These are phyloP conservation scores for Polyploca ridens DNA, from an alignment of 2,888 invertebrate species.

Conservation along the genomic window DNA sequence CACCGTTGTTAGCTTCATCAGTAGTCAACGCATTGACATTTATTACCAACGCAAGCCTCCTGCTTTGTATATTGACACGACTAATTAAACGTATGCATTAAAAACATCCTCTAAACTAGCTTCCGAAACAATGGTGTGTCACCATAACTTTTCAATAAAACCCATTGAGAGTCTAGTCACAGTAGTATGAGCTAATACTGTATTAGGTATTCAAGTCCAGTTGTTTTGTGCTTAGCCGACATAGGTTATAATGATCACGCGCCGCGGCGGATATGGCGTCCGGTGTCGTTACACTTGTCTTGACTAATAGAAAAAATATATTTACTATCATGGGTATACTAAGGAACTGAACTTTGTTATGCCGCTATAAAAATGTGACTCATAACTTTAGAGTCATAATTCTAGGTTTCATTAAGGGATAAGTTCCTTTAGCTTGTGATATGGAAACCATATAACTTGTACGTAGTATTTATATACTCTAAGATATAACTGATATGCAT, in stretches of 20 bases:
- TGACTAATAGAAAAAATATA: background rate
- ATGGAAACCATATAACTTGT: too few relatives aligned
- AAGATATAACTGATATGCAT: too few relatives aligned
- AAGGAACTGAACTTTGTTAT: background rate
- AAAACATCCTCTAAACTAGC: background rate
- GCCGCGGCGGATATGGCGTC: constrained; percentile 74
- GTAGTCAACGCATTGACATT: background rate
- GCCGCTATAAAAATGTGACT: background rate
- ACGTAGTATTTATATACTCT: too few relatives aligned
- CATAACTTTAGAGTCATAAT: too few relatives aligned
- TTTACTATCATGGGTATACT: background rate
- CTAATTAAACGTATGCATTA: constrained; percentile 1
- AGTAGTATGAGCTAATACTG: constrained; percentile 61
- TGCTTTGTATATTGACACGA: background rate
- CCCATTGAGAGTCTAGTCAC: constrained; percentile 43
- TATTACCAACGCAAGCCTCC: background rate
- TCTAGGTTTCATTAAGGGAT: too few relatives aligned
- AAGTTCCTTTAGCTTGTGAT: too few relatives aligned
- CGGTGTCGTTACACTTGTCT: constrained; percentile 47
- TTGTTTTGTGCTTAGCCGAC: constrained; percentile 55
- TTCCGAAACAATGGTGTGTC: constrained; percentile 11
- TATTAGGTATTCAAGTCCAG: constrained; percentile 71
- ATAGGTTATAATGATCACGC: constrained; percentile 70
- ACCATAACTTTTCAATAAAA: constrained; percentile 34
- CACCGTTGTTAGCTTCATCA: background rate